phyloP scores from a whole-genome alignment of 1,140 invertebrate genomes.

The Riptortus pedestris region DNA sequence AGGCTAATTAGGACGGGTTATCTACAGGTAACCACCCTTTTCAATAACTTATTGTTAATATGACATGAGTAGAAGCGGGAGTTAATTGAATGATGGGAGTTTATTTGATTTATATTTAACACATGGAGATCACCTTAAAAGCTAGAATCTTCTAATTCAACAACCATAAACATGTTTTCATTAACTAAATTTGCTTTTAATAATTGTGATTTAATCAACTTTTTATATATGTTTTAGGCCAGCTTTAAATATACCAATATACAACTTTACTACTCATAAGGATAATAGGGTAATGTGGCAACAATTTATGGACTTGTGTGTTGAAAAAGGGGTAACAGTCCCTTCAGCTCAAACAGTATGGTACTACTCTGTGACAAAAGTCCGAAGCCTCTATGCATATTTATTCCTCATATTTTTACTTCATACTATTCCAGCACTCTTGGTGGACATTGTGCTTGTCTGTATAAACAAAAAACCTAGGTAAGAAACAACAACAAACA shows the following conservation, averaged over 20 bases:
- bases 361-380: conserved; percentile 8
- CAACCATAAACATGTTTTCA: too few relatives aligned
- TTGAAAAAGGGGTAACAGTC: neutral
- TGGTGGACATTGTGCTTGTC: conserved; percentile 15
- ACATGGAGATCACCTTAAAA: too few relatives aligned
- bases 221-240: neutral
- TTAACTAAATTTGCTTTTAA: too few relatives aligned
- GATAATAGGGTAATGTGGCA: conserved; percentile 56
- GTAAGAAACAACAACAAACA: neutral
- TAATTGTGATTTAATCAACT: too few relatives aligned
- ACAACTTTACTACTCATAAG: conserved; percentile 57
- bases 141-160: too few relatives aligned
- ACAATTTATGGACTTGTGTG: conserved; percentile 40
- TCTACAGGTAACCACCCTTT: too few relatives aligned
- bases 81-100: too few relatives aligned
- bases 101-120: too few relatives aligned
- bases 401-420: neutral
- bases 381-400: neutral
- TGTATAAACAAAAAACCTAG: conserved; percentile 16
- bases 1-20: too few relatives aligned
- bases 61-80: too few relatives aligned
- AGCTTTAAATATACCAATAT: conserved; percentile 32
- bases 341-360: neutral
- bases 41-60: too few relatives aligned
- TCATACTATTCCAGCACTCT: conserved; percentile 11